Conservation (phyloP, 1,140 invertebrate genomes). For the Chlorops oryzae region DNA sequence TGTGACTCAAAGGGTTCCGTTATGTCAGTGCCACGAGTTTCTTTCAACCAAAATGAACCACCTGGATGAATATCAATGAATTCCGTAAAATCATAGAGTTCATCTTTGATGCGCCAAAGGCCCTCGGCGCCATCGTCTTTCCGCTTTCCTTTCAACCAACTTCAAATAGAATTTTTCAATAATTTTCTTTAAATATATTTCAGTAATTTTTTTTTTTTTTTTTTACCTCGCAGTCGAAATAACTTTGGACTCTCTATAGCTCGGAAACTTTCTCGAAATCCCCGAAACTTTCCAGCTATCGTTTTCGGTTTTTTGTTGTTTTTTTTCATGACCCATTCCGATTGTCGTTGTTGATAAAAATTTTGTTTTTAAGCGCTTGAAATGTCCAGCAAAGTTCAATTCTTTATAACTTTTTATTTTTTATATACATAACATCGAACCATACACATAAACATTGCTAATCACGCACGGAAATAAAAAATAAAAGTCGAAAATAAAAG, state of each 20-base stretch:
- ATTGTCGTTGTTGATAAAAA: too few species aligned
- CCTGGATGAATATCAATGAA: constrained; percentile 64
- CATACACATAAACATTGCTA: too few species aligned
- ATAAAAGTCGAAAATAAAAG: too few species aligned
- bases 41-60: constrained; percentile 58
- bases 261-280: constrained; percentile 41
- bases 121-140: constrained; percentile 59
- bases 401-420: too few species aligned
- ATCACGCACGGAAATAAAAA: too few species aligned
- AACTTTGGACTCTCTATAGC: constrained; percentile 31
- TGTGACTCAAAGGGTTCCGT: constrained; percentile 65
- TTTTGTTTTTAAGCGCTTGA: too few species aligned
- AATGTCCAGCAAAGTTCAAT: too few species aligned
- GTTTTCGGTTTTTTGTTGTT: too few species aligned
- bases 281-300: constrained; percentile 38
- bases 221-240: constrained; percentile 26
- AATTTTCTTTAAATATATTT: background rate
- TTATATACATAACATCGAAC: too few species aligned
- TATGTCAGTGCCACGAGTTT: constrained; percentile 62
- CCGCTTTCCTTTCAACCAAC: constrained; percentile 55
- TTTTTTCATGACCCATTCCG: too few species aligned
- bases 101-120: constrained; percentile 63
- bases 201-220: background rate
- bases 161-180: too few species aligned
- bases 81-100: constrained; percentile 60